These are phyloP conservation scores for Holacanthella duospinosa DNA, from an alignment of 2,888 invertebrate species.

Conservation along the genomic window DNA sequence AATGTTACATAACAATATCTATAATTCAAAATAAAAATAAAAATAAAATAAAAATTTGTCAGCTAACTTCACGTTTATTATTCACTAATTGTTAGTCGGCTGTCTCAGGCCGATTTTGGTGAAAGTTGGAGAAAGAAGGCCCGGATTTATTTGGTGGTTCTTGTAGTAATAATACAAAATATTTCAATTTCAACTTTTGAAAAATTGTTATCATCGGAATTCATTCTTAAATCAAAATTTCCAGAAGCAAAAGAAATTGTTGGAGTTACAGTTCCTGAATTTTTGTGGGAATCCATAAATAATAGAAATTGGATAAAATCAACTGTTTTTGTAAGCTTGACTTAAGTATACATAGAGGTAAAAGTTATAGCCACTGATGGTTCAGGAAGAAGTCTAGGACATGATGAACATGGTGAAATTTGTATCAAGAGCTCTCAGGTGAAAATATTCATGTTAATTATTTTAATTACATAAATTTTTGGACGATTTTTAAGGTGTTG, in stretches of 20 bases:
- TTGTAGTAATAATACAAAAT: too few relatives aligned
- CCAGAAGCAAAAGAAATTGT: neutral
- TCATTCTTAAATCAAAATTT: neutral
- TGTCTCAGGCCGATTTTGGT: too few relatives aligned
- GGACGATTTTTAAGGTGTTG: neutral
- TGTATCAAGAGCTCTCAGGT: constrained; percentile 64
- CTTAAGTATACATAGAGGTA: constrained; percentile 47
- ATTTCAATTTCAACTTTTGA: too few relatives aligned
- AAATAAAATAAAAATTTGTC: too few relatives aligned
- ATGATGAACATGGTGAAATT: constrained; percentile 62
- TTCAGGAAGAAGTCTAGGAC: constrained; percentile 49
- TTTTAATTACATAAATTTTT: neutral
- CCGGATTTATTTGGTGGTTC: too few relatives aligned
- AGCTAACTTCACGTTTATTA: too few relatives aligned
- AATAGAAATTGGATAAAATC: neutral
- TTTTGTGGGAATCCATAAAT: neutral
- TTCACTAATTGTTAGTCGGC: too few relatives aligned
- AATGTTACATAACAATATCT: too few relatives aligned
- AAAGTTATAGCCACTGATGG: constrained; percentile 50
- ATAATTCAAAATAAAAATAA: too few relatives aligned
- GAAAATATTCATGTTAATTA: too few relatives aligned
- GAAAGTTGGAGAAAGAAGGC: too few relatives aligned
- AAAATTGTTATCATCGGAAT: too few relatives aligned
- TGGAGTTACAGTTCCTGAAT: neutral
- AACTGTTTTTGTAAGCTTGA: neutral